Evolutionary conservation across 2,797 vertebrate genomes (phyloP).

Genomic region (Coranthus polyacanthus): DNA sequence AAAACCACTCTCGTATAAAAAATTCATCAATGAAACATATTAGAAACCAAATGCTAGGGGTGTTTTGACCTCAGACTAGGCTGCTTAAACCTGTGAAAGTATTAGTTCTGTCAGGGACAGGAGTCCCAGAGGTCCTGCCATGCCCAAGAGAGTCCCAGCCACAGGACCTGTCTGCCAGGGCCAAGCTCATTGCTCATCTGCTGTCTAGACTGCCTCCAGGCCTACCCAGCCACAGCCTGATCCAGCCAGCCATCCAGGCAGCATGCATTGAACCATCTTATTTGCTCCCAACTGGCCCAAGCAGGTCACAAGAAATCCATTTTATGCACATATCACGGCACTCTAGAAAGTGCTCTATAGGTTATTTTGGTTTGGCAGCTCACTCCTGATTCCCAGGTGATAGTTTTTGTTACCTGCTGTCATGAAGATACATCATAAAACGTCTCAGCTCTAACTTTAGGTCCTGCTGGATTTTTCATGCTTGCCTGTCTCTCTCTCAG

Average conservation of each 20-base stretch:
- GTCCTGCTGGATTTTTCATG: constrained; percentile 79
- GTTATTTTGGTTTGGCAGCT: constrained; percentile 67
- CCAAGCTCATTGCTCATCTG: constrained; percentile 72
- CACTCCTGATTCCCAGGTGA: constrained; percentile 67
- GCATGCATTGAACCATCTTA: constrained; percentile 24
- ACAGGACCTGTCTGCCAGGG: constrained; percentile 59
- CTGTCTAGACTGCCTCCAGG: constrained; percentile 77
- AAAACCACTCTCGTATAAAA: background rate
- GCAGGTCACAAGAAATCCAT: constrained; percentile 16
- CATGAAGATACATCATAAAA: constrained; percentile 80
- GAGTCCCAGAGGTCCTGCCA: constrained; percentile 50
- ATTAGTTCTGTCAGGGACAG: constrained; percentile 34
- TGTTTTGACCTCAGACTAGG: constrained; percentile 9
- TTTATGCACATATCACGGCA: background rate
- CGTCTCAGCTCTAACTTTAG: constrained; percentile 78
- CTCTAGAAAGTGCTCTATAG: constrained; percentile 20
- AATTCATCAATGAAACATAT: background rate
- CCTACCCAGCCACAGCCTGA: constrained; percentile 51
- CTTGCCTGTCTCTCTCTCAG: constrained; percentile 82
- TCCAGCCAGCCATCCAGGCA: constrained; percentile 24
- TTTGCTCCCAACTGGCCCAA: constrained; percentile 14
- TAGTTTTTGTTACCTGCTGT: constrained; percentile 79
- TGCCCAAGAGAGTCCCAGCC: constrained; percentile 43
- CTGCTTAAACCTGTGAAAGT: constrained; percentile 7
- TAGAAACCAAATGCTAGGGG: constrained; percentile 12